A percentile compares a stretch with the other conserved stretches of the same genome.
Evolutionary conservation across 2,113 vertebrate genomes (phyloP).

Genomic region (Pterocles burchelli): DNA sequence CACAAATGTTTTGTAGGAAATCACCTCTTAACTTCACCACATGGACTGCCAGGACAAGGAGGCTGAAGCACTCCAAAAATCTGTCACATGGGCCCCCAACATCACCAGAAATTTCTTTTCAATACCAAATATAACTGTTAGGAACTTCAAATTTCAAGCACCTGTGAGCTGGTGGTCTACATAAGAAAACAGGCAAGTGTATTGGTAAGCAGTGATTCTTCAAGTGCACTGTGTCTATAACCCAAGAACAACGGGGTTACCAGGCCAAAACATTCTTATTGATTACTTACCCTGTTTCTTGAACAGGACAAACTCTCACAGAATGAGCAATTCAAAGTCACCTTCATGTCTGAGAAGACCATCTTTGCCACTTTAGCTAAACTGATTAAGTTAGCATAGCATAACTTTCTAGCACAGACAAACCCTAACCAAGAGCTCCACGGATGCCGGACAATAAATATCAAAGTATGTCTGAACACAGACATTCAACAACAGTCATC

Average conservation of each 20-base stretch:
- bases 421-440: neutral
- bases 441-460: neutral
- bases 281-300: neutral
- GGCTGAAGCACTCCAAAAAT: neutral
- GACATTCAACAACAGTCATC: neutral
- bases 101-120: neutral
- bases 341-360: neutral
- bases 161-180: neutral
- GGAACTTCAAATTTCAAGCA: neutral
- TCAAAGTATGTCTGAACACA: neutral
- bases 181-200: neutral
- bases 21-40: neutral
- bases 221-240: neutral
- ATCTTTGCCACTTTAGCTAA: neutral
- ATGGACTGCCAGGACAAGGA: neutral
- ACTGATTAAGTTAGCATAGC: neutral
- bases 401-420: neutral
- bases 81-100: neutral
- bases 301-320: neutral
- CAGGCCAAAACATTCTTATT: neutral
- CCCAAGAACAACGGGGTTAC: neutral
- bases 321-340: neutral
- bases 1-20: neutral
- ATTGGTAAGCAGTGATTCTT: neutral
- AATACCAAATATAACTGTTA: neutral